Conservation (phyloP, 2,113 vertebrate genomes). For the Numida meleagris region DNA sequence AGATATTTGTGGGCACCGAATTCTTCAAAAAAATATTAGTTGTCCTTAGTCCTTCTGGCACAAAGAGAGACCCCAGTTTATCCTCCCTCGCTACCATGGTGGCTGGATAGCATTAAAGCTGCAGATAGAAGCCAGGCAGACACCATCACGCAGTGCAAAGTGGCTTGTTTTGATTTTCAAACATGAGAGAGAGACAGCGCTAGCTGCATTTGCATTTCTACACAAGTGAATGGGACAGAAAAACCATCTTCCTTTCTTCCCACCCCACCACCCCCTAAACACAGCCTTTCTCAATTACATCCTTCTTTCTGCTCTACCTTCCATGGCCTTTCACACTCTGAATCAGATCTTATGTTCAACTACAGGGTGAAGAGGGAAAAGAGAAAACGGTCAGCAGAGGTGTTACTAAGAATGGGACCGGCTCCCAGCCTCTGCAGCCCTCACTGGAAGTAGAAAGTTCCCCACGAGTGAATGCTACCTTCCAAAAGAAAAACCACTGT, state of each 20-base stretch:
- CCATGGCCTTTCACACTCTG: not conserved
- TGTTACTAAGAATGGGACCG: not conserved
- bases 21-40: not conserved
- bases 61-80: not conserved
- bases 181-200: not conserved
- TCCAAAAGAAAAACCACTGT: not conserved
- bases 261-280: not conserved
- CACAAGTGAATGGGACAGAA: not conserved
- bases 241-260: not conserved
- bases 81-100: fast-evolving
- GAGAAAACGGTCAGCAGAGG: not conserved
- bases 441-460: not conserved
- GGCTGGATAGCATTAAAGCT: not conserved
- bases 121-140: not conserved
- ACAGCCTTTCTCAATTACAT: not conserved
- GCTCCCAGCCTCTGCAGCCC: not conserved
- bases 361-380: not conserved
- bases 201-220: not conserved
- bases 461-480: not conserved
- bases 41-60: not conserved
- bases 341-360: not conserved
- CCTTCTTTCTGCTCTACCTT: not conserved
- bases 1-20: not conserved
- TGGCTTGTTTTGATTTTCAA: not conserved
- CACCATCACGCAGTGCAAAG: not conserved